Base-by-base conservation (phyloP, 2,797 vertebrate species). In the Acanthiza pusilla region DNA sequence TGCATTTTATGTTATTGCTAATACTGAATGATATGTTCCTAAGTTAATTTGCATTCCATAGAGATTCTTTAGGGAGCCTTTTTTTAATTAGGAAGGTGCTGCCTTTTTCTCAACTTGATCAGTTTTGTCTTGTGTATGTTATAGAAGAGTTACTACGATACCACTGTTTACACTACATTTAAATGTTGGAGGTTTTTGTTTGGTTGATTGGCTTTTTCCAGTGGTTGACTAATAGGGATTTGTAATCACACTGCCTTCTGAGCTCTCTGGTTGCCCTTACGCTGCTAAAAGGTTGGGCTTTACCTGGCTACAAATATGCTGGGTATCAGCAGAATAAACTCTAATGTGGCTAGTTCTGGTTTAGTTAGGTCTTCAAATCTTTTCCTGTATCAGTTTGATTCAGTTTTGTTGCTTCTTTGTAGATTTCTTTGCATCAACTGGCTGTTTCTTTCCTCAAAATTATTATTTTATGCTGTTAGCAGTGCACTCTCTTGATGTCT, bases 131-230 rank as follows among this genome's bases (percentile, higher is more conserved):
- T 58, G 7, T 29, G 20, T 76, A 13, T 7, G 1, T 85, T 65
- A n/a, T 13, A 47, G 16, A 77, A 72, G 27, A 76, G 45, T 75
- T 79, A 25, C 4, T 29, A 20, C 25, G 27, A 47, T 62, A 30
- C 10, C 11, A 73, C 13, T 26, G 63, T 78, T 81, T 75, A 50
- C 7, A 6, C 8, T 57, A 5, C 0, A 3, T 57, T n/a, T 8
- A 53, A 27, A 11, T 58, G n/a, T 34, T 55, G 25, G 29, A 25
- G 9, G 3, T 0, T 40, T 4, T 61, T 67, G 15, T 0, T 67
- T 40, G 29, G 11, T 60, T 55, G 34, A 1, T 27, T 76, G 20
- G 5, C 9, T 63, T 72, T 63, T 84, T 43, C 6, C 13, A 45
- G 43, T n/a, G 11, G 4, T 47, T 55, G 27, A 42, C 23, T 51